Percentiles rank a stretch among this genome's conserved stretches.
These are phyloP conservation scores for Anisognathus igniventris DNA, from an alignment of 2,797 vertebrate genomes.

Conservation along the genomic window DNA sequence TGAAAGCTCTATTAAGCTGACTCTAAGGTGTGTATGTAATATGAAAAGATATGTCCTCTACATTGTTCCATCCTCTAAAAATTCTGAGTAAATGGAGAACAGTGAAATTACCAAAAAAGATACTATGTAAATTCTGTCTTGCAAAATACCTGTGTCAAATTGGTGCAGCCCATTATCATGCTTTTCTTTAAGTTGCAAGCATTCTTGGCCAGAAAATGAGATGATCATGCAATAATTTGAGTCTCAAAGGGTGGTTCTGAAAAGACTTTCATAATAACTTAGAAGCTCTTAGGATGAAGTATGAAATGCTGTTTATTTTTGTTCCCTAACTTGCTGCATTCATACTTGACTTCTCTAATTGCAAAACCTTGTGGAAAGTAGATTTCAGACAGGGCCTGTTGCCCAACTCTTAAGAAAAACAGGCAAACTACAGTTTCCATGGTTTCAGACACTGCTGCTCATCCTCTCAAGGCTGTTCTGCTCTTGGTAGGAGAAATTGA, in stretches of 20 bases:
- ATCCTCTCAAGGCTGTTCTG: conserved; percentile 21
- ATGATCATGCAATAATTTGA: neutral
- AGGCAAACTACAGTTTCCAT: conserved; percentile 53
- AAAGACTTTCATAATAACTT: neutral
- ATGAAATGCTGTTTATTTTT: conserved; percentile 34
- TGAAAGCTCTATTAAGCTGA: neutral
- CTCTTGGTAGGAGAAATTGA: neutral
- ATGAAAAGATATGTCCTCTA: neutral
- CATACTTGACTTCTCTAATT: conserved; percentile 27
- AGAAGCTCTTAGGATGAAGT: neutral
- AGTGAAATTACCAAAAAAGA: neutral
- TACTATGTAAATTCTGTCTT: neutral
- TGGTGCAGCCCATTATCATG: neutral
- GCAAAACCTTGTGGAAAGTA: conserved; percentile 51
- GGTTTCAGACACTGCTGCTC: conserved; percentile 57
- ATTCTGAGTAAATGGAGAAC: neutral
- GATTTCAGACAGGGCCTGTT: conserved; percentile 39
- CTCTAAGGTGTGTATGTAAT: neutral
- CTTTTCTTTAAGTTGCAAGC: neutral
- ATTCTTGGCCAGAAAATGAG: neutral
- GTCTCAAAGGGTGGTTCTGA: neutral
- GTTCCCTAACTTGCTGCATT: conserved; percentile 1
- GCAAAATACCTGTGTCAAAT: neutral
- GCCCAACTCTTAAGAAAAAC: conserved; percentile 39
- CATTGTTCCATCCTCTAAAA: neutral